Evolutionary conservation across 2,797 vertebrate genomes (phyloP).

Genomic region (Sus cebifrons): DNA sequence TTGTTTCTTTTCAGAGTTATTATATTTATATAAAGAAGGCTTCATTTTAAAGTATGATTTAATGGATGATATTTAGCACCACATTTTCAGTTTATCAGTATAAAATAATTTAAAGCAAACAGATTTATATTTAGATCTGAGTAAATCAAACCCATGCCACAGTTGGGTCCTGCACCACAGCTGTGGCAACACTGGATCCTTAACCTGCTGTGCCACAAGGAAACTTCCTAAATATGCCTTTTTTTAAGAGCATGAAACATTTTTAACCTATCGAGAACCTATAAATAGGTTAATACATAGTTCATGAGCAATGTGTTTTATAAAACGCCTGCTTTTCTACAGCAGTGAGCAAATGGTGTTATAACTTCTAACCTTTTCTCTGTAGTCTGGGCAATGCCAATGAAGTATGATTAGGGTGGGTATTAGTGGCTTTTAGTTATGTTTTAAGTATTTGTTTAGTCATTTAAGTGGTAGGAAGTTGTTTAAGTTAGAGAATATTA

Average conservation of each 20-base stretch:
- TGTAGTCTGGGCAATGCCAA: neutral
- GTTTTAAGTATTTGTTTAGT: too few relatives aligned
- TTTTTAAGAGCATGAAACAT: conserved; percentile 31
- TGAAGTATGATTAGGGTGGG: neutral
- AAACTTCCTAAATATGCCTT: neutral
- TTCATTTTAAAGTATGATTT: conserved; percentile 52
- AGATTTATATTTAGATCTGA: conserved; percentile 50
- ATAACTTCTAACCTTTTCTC: neutral
- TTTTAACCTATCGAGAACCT: conserved; percentile 26
- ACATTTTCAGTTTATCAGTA: conserved; percentile 42
- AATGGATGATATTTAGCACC: conserved; percentile 2
- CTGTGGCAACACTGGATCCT: too few relatives aligned
- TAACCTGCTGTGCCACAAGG: too few relatives aligned
- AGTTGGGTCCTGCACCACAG: too few relatives aligned
- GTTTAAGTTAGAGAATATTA: conserved; percentile 17
- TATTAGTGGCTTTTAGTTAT: conserved; percentile 1
- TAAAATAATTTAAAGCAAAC: conserved; percentile 38
- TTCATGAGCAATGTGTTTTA: conserved; percentile 24
- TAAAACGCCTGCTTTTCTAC: conserved; percentile 1
- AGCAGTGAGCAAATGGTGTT: neutral
- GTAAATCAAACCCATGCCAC: neutral
- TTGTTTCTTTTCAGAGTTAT: conserved; percentile 42
- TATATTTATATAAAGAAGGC: conserved; percentile 38
- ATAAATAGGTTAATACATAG: neutral
- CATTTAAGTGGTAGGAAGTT: neutral